Percentiles rank a stretch among this genome's conserved stretches.
These are phyloP conservation scores for Gymnobelideus leadbeateri DNA, from an alignment of 2,113 vertebrate genomes.

Conservation along the genomic window DNA sequence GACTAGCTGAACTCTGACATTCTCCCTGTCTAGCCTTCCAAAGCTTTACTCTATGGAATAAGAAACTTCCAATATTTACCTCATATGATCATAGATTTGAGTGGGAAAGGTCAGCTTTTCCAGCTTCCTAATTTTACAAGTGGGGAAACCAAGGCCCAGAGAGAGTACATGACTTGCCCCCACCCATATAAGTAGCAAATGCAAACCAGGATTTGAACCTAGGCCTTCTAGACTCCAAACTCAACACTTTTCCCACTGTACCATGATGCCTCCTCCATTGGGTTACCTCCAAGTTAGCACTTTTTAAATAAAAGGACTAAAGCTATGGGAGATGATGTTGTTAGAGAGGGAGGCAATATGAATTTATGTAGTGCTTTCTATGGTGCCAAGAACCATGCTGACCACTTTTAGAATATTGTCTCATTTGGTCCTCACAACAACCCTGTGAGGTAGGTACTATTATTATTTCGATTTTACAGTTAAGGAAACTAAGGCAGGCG, in stretches of 20 bases:
- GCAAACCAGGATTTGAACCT: too few relatives aligned
- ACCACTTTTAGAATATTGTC: neutral
- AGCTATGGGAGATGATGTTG: neutral
- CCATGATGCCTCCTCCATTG: too few relatives aligned
- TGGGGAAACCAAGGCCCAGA: neutral
- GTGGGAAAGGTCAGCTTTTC: neutral
- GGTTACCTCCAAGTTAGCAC: too few relatives aligned
- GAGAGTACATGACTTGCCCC: neutral
- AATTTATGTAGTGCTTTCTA: neutral
- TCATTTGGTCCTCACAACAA: neutral
- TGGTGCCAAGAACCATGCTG: neutral
- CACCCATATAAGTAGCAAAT: neutral
- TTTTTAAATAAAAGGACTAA: neutral
- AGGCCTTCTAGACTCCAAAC: neutral
- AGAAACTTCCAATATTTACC: neutral
- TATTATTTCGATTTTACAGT: too few relatives aligned
- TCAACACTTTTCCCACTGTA: too few relatives aligned
- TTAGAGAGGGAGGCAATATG: neutral
- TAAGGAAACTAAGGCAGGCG: neutral
- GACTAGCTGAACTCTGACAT: neutral
- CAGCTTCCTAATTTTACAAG: neutral
- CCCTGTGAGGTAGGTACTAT: neutral
- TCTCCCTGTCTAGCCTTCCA: neutral
- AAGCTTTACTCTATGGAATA: neutral
- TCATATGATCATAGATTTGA: neutral